Evolutionary conservation across 35 echinoderm and acorn worm species (phyloP), one percentile per base, ranked within the genome.

Genomic region (Lytechinus variegatus): DNA sequence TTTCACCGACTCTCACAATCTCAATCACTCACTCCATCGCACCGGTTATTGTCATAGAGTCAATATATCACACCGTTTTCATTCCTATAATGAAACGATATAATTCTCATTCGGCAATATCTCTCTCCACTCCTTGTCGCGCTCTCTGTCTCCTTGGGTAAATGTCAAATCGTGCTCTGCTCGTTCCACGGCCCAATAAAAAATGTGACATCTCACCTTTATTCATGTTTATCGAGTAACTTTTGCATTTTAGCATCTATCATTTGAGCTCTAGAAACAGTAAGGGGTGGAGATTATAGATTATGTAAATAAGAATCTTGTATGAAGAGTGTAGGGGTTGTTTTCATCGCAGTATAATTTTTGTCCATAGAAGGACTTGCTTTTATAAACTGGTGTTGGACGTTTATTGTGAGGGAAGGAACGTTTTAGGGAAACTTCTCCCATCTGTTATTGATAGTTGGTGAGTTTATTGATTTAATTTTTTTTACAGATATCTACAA

Each of bases 71-170:
- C 16, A 16, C 66, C 66, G 19, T n/a, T 79, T 79, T n/a, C 66
- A 79, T 79, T 24, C 66, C 66, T 79, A 79, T 79, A 79, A 79
- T 79, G 66, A 79, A 79, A 79, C 66, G 66, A 24, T 79, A 79
- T 79, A 79, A 79, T 16, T 79, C 66, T 79, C 66, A 79, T 79
- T 79, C 66, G 21, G 66, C 66, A 79, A 79, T 79, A 79, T n/a
- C 66, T 79, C 66, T 79, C 66, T 16, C 66, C 66, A 79, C 6
- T 19, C 21, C 12, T 16, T 5, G 21, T 79, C 66, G 21, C 66
- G 21, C 66, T 79, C 66, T 16, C 66, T n/a, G 66, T 16, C 66
- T 79, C 66, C 66, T 24, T 79, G 4, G 0, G 66, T 79, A 79
- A 79, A 79, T 79, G 66, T 79, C 66, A 79, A 79, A 79, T 16